Conservation (phyloP, 2,888 invertebrate genomes). For the Acronicta psi region DNA sequence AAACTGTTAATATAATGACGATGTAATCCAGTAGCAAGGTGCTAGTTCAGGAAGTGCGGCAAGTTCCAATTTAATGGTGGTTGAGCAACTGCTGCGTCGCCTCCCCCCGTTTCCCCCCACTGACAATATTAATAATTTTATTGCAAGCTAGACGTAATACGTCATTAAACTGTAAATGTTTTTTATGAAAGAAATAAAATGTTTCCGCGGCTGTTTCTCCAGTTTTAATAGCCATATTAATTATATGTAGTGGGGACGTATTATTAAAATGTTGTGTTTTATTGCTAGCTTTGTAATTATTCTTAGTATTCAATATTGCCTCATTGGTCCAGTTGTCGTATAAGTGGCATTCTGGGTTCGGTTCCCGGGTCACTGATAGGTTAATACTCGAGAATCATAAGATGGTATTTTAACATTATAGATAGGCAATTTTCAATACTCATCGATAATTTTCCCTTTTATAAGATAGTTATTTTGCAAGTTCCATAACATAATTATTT, state of each 20-base stretch:
- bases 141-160: slow-evolving; percentile 70
- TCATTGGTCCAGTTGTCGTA: no score
- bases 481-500: no score
- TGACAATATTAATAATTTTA: slow-evolving; percentile 79
- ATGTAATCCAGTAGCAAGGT: slow-evolving; percentile 79
- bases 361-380: no score
- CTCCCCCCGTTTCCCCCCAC: slow-evolving; percentile 60
- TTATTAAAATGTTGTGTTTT: slow-evolving; percentile 12
- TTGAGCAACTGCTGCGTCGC: slow-evolving; percentile 83
- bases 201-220: slow-evolving; percentile 15
- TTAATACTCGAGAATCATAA: no score
- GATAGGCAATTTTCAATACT: no score
- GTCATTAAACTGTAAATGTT: slow-evolving; percentile 56
- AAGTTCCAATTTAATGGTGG: slow-evolving; percentile 88
- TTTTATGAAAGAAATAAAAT: slow-evolving; percentile 44
- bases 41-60: slow-evolving; percentile 81
- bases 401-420: no score
- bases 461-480: no score
- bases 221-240: slow-evolving; percentile 20
- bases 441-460: no score
- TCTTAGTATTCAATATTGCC: no score
- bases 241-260: slow-evolving; percentile 9
- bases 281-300: neutral
- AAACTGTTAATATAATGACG: slow-evolving; percentile 65
- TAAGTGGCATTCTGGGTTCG: no score